Evolutionary conservation across 2,113 vertebrate species (phyloP).

Genomic region (human): GRCh38 chr9:97799501-97800000

Average conservation of each 20-base stretch:
- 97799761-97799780: not conserved
- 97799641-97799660: not conserved
- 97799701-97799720: not conserved
- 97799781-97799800: not conserved
- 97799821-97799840: not conserved
- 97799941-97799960: not conserved
- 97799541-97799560: not conserved
- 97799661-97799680: not conserved
- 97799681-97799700: not conserved
- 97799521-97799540: not conserved
- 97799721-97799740: not conserved
- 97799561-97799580: not conserved
- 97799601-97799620: not conserved
- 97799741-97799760: not conserved
- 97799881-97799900: not conserved
- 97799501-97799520: not conserved
- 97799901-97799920: not conserved
- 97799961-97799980: not conserved
- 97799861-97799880: not conserved
- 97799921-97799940: conserved; percentile 4
- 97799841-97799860: not conserved
- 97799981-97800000: not conserved
- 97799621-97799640: not conserved
- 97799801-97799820: not conserved
- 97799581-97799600: not conserved